A percentile compares a stretch with the other conserved stretches of the same genome.
phyloP scores from a whole-genome alignment of 1,140 invertebrate genomes.

The Leptinotarsa undecemlineata region DNA sequence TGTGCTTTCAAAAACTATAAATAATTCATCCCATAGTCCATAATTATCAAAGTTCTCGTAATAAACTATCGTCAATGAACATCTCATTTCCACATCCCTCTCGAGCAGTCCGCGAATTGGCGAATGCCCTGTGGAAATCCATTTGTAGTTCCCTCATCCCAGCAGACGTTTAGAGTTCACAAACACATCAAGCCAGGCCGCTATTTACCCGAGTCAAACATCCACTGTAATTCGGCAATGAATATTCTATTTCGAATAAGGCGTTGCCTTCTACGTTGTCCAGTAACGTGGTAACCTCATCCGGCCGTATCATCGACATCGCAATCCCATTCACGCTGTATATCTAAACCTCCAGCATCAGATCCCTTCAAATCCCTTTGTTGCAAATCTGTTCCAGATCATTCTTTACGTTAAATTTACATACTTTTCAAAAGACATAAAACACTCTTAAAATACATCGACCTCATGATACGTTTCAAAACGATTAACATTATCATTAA shows the following conservation, averaged over 20 bases:
- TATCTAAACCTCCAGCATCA: slow-evolving; percentile 76
- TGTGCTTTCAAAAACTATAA: no score
- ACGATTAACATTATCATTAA: no score
- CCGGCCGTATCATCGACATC: slow-evolving; percentile 73
- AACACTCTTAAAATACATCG: slow-evolving; percentile 60
- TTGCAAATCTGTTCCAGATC: slow-evolving; percentile 44
- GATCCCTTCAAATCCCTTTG: slow-evolving; percentile 63
- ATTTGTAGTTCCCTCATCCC: no score
- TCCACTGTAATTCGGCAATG: slow-evolving; percentile 76
- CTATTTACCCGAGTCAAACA: neutral
- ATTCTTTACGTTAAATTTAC: no score
- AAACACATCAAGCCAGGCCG: no score
- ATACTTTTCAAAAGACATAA: slow-evolving; percentile 55
- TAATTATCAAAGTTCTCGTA: no score
- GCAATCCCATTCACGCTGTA: slow-evolving; percentile 81
- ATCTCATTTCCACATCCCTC: no score
- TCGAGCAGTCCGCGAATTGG: no score
- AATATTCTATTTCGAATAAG: slow-evolving; percentile 80
- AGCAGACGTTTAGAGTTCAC: no score
- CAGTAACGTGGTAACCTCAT: slow-evolving; percentile 76
- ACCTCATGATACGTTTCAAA: slow-evolving; percentile 38
- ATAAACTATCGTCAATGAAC: no score
- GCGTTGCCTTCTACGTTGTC: slow-evolving; percentile 75
- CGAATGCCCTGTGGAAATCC: no score
- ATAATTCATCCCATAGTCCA: no score